These are phyloP conservation scores for Triplophysa tibetana DNA, from an alignment of 2,113 vertebrate genomes.

Conservation along the genomic window DNA sequence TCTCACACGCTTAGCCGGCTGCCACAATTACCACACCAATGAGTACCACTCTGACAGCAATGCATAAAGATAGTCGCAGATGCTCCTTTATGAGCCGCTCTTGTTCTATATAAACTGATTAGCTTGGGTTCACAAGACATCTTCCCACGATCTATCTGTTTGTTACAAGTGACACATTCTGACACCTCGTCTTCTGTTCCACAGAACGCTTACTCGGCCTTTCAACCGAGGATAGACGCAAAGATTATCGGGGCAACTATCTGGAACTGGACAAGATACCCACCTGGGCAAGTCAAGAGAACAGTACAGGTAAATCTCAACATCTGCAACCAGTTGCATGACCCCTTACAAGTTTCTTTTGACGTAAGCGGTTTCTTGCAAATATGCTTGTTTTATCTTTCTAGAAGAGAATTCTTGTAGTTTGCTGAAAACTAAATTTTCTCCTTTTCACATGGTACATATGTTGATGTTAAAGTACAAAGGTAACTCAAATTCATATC, in stretches of 20 bases:
- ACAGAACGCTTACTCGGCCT: conserved; percentile 89
- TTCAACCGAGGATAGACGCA: conserved; percentile 87
- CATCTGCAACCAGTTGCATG: neutral
- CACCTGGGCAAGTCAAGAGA: conserved; percentile 83
- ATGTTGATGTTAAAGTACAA: neutral
- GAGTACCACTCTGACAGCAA: conserved; percentile 28
- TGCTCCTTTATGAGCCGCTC: conserved; percentile 35
- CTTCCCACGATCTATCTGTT: neutral
- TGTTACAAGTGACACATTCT: neutral
- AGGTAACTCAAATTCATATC: neutral
- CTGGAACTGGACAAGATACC: conserved; percentile 81
- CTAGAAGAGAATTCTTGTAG: too few relatives aligned
- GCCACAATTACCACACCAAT: conserved; percentile 34
- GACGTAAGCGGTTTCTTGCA: too few relatives aligned
- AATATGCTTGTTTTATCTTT: too few relatives aligned
- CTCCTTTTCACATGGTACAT: neutral
- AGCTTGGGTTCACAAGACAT: conserved; percentile 1
- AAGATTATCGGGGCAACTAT: conserved; percentile 84
- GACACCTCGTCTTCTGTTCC: conserved; percentile 15
- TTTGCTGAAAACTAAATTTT: too few relatives aligned
- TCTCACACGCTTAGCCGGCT: conserved; percentile 10
- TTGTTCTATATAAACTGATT: conserved; percentile 26
- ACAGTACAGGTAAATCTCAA: conserved; percentile 55
- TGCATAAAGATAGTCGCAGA: conserved; percentile 28
- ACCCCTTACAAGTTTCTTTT: too few relatives aligned